Conservation (phyloP, 2,113 vertebrate species). For the Tinamus guttatus region DNA sequence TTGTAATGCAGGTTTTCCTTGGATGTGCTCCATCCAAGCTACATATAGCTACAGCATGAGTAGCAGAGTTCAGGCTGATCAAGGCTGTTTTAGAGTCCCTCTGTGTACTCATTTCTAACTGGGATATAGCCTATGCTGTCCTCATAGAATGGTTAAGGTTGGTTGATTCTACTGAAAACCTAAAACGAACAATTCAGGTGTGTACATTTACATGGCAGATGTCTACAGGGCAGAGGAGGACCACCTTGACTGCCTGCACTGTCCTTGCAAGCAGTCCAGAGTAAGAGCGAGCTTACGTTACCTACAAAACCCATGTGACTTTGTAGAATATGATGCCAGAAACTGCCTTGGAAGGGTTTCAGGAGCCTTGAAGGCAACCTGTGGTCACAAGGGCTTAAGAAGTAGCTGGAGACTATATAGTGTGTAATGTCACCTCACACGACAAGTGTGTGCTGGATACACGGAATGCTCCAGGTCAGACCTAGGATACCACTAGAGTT, state of each 20-base stretch:
- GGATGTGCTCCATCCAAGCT: background rate
- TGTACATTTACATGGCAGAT: background rate
- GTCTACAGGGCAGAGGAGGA: background rate
- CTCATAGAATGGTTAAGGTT: too few relatives aligned
- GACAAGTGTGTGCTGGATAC: fast-evolving
- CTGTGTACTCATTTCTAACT: background rate
- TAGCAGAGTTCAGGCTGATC: background rate
- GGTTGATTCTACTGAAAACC: background rate
- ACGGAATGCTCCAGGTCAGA: background rate
- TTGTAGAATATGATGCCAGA: background rate
- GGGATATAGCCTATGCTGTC: background rate
- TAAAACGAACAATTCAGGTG: background rate
- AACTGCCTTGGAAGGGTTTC: background rate
- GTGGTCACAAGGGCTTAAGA: background rate
- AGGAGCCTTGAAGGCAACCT: background rate
- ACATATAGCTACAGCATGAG: fast-evolving
- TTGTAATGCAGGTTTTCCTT: background rate
- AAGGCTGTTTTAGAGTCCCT: background rate
- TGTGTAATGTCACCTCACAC: background rate
- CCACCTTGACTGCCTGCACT: background rate
- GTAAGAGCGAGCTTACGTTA: background rate
- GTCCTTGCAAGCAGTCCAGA: background rate
- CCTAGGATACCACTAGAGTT: background rate
- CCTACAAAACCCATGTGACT: background rate
- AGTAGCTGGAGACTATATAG: background rate